A percentile compares a stretch with the other conserved stretches of the same genome.
These are phyloP conservation scores for Phenganax stokvisi DNA, from an alignment of 92 coral and sea anemone genomes.

Conservation along the genomic window DNA sequence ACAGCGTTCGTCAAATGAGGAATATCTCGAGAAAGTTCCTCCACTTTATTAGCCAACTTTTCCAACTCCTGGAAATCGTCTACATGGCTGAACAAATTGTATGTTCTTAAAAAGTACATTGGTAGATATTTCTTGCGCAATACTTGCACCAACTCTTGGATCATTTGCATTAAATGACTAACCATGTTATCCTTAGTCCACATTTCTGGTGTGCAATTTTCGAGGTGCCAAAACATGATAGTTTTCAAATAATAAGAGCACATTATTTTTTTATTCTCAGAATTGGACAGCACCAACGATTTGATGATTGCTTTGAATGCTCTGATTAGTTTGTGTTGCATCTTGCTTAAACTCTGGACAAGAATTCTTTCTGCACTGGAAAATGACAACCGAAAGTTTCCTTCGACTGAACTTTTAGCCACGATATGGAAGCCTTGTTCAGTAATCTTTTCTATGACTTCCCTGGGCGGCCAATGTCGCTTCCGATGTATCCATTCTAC, in stretches of 20 bases:
- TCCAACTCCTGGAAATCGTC: constrained; percentile 47
- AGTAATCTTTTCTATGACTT: constrained; percentile 43
- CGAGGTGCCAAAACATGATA: constrained; percentile 54
- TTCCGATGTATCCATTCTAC: constrained; percentile 54
- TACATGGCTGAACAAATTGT: constrained; percentile 50
- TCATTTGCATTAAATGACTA: constrained; percentile 60
- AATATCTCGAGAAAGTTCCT: constrained; percentile 50
- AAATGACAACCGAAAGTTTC: constrained; percentile 69
- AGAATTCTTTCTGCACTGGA: constrained; percentile 67
- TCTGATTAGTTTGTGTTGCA: constrained; percentile 48
- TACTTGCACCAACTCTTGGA: constrained; percentile 48
- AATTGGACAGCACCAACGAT: not conserved
- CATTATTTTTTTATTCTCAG: constrained; percentile 28
- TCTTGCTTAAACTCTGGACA: constrained; percentile 51
- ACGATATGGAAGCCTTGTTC: constrained; percentile 65
- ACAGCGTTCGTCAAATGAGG: constrained; percentile 40
- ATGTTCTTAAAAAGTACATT: constrained; percentile 58
- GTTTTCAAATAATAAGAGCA: constrained; percentile 63
- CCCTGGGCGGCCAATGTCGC: constrained; percentile 63
- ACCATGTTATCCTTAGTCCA: constrained; percentile 62
- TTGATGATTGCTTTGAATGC: constrained; percentile 14
- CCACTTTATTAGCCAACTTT: constrained; percentile 40
- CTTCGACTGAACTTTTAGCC: constrained; percentile 49
- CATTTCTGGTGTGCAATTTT: constrained; percentile 44
- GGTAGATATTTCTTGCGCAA: constrained; percentile 45